Evolutionary conservation across 2,888 invertebrate species (phyloP).

Genomic region (Stramonita haemastoma): DNA sequence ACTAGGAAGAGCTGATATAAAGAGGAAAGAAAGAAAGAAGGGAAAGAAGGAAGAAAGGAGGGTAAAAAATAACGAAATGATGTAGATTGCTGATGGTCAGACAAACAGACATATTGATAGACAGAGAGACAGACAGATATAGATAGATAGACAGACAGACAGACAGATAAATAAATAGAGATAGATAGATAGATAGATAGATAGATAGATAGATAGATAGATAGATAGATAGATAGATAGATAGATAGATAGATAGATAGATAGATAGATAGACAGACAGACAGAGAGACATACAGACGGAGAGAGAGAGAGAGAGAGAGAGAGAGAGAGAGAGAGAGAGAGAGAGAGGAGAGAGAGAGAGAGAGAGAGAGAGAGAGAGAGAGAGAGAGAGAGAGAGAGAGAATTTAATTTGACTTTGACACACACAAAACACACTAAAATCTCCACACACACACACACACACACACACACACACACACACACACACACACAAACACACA

Average conservation of each 20-base stretch:
- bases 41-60: conserved; percentile 7
- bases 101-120: background rate
- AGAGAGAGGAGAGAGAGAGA: background rate
- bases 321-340: background rate
- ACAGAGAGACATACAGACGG: too few species aligned
- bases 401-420: background rate
- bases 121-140: background rate
- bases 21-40: background rate
- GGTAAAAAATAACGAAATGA: background rate
- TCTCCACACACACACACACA: background rate
- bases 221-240: background rate
- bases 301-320: background rate
- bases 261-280: too few species aligned
- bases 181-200: background rate
- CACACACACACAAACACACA: background rate
- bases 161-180: background rate
- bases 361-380: conserved; percentile 8
- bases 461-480: conserved; percentile 11
- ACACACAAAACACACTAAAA: background rate
- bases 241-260: background rate
- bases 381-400: background rate
- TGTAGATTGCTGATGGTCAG: background rate
- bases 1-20: too few species aligned
- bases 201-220: background rate
- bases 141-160: conserved; percentile 2